Percentiles rank a stretch among this genome's conserved stretches.
Conservation (phyloP, 2,797 vertebrate genomes). For the Sphaeramia orbicularis region DNA sequence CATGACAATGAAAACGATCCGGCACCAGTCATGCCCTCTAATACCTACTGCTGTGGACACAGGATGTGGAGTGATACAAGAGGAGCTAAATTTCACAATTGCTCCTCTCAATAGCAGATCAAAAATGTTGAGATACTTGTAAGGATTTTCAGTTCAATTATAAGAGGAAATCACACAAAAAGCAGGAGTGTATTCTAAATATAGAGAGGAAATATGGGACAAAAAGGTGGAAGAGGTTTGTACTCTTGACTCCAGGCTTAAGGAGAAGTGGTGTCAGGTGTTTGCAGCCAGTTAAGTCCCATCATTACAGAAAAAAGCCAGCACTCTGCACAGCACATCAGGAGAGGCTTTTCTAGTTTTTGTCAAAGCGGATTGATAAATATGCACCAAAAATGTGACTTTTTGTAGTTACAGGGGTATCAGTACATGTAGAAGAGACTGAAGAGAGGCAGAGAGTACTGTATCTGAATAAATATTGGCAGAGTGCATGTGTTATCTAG, state of each 20-base stretch:
- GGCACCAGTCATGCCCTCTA: conserved; percentile 25
- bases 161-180: conserved; percentile 4
- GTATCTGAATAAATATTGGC: no score
- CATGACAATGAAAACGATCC: conserved; percentile 56
- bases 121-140: conserved; percentile 23
- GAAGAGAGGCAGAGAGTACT: no score
- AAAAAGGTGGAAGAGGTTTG: neutral
- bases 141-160: neutral
- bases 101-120: neutral
- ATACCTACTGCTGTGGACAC: conserved; percentile 33
- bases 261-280: conserved; percentile 19
- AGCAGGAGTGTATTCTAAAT: conserved; percentile 5
- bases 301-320: neutral
- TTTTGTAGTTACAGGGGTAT: no score
- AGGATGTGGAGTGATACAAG: conserved; percentile 28
- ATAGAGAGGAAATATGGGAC: conserved; percentile 7
- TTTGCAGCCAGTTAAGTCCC: conserved; percentile 6
- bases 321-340: neutral
- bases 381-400: neutral
- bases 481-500: no score
- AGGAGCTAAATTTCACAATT: conserved; percentile 17
- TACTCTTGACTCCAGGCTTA: neutral
- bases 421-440: no score
- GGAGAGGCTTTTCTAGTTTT: neutral
- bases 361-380: neutral